Conservation (phyloP, 2,113 vertebrate species). For the Anthoscopus minutus region DNA sequence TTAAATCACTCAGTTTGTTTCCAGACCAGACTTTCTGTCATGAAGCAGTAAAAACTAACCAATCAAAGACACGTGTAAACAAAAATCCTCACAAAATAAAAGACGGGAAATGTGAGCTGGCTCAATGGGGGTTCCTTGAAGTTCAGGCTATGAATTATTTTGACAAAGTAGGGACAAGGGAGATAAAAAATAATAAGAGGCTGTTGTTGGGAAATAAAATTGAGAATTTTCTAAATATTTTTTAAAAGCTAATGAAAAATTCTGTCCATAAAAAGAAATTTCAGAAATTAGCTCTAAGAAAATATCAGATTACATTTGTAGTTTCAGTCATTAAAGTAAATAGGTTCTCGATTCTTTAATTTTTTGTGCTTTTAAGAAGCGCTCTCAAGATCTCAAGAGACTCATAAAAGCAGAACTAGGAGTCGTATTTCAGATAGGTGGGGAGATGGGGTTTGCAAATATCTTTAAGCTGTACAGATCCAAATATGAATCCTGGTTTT, state of each 20-base stretch:
- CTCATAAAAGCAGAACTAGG: not conserved
- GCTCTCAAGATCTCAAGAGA: not conserved
- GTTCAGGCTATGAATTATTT: not conserved
- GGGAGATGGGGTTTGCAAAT: not conserved
- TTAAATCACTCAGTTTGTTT: not conserved
- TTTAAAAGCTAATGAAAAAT: not conserved
- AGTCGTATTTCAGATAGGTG: not conserved
- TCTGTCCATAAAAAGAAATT: not conserved
- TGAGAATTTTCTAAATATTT: not conserved
- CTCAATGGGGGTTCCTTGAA: fast-evolving
- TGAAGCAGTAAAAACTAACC: not conserved
- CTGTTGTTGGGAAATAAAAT: not conserved
- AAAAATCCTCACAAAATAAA: not conserved
- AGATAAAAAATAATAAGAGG: not conserved
- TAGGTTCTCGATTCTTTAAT: not conserved
- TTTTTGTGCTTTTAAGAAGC: not conserved
- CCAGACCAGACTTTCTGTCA: not conserved
- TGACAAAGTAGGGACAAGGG: not conserved
- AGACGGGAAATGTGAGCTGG: fast-evolving
- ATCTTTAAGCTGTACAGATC: not conserved
- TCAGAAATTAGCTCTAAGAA: not conserved
- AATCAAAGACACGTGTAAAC: not conserved
- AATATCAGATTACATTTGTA: not conserved
- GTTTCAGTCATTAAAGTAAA: not conserved
- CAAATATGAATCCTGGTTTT: not conserved